These are phyloP conservation scores for Colaptes auratus DNA, from an alignment of 2,113 vertebrate species.

Conservation along the genomic window DNA sequence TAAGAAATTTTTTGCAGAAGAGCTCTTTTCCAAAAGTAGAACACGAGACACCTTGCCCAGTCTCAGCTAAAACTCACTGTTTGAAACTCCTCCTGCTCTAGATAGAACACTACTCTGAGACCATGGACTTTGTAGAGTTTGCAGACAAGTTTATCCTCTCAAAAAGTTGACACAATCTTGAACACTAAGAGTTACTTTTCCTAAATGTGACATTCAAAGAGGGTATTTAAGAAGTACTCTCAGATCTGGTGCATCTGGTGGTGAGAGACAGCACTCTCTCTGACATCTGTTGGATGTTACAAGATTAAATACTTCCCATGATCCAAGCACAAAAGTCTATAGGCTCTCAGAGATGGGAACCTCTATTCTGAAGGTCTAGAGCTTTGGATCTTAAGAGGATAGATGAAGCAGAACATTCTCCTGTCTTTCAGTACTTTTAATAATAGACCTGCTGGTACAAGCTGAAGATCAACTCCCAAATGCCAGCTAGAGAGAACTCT, in stretches of 20 bases:
- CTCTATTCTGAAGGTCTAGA: not conserved
- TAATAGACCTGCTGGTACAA: not conserved
- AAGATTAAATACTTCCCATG: not conserved
- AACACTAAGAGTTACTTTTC: not conserved
- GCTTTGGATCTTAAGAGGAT: not conserved
- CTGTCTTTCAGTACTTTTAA: not conserved
- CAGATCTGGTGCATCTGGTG: fast-evolving
- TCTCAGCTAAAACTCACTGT: fast-evolving
- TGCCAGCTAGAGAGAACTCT: not conserved
- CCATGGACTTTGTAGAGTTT: not conserved
- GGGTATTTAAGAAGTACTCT: not conserved
- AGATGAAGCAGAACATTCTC: not conserved
- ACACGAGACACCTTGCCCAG: not conserved
- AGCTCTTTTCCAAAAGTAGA: constrained; percentile 12
- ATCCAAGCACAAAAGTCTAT: not conserved
- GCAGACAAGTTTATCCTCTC: not conserved
- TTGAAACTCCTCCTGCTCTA: not conserved
- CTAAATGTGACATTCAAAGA: not conserved
- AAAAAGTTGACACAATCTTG: not conserved
- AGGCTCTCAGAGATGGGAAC: not conserved
- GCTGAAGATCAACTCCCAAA: not conserved
- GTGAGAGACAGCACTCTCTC: not conserved
- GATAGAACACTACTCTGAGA: not conserved
- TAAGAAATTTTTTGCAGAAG: constrained; percentile 14
- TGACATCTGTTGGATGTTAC: not conserved